Evolutionary conservation across 2,888 invertebrate species (phyloP), one percentile per base, ranked within the genome.

Genomic region (Eurytoma adleriae): DNA sequence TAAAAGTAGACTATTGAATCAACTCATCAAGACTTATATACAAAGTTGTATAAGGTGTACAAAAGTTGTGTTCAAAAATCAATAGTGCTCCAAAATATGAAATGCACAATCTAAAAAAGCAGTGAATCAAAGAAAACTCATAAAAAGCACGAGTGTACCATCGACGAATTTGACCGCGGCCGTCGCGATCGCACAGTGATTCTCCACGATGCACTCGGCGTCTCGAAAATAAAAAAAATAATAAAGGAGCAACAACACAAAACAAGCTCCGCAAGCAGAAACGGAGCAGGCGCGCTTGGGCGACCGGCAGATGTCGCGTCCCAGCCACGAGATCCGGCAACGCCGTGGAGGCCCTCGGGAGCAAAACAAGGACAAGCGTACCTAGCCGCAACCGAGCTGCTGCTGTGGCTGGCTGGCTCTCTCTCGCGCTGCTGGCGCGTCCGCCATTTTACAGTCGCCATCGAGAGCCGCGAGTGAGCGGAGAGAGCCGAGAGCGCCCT

Each of bases 371-470:
- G 80, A 84, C 71, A 83, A 40, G 84, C 93, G 18, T 16, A 7
- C 67, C 56, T n/a, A 56, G 50, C 20, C 66, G 20, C 27, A 56
- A 50, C n/a, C 64, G 48, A 40, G 40, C 40, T 40, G 40, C 40
- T 40, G 90, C 86, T 91, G 93, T 93, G 93, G 93, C 92, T 91
- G 93, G 93, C 94, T 94, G 93, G 93, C 94, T 94, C 94, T 94
- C 95, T 27, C 94, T 95, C 94, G 94, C 95, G 94, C 94, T 95
- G 94, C 94, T 77, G 57, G 81, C 81, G 84, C 84, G 80, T 95
- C 95, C 96, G 96, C 96, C 96, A 96, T 96, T 95, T 95, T 96
- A 94, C 95, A 94, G 95, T 96, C 95, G 95, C 95, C 95, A 96
- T 96, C 95, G 96, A 95, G 94, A 95, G 95, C 95, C 95, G 24